A percentile compares a stretch with the other conserved stretches of the same genome.
These are phyloP conservation scores for Pseudachorutes palmiensis DNA, from an alignment of 1,140 invertebrate species.

Conservation along the genomic window DNA sequence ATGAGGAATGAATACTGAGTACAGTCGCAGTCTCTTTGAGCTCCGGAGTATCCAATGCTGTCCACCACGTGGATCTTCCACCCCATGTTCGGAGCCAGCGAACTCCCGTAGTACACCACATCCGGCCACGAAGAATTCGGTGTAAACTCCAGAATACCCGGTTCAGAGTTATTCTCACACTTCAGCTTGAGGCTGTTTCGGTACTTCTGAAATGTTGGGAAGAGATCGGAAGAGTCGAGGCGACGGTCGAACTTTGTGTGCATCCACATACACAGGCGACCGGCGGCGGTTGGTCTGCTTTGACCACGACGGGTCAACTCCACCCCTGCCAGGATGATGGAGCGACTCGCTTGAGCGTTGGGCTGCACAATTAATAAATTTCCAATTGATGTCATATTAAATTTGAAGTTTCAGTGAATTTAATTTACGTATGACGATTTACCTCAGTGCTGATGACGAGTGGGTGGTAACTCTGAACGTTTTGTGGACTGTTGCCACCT, in stretches of 20 bases:
- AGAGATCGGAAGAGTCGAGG: conserved; percentile 59
- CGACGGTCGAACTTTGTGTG: conserved; percentile 61
- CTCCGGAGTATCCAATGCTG: conserved; percentile 5
- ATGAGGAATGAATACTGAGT: neutral
- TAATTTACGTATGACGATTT: neutral
- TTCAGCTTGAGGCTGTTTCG: conserved; percentile 60
- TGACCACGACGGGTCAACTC: conserved; percentile 70
- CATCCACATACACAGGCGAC: conserved; percentile 64
- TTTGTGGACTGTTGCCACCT: conserved; percentile 84
- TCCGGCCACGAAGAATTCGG: conserved; percentile 88
- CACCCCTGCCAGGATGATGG: conserved; percentile 64
- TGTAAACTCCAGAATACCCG: conserved; percentile 66
- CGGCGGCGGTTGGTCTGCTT: conserved; percentile 67
- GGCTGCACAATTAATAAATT: conserved; percentile 9
- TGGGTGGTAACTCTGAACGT: conserved; percentile 78
- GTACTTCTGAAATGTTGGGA: conserved; percentile 69
- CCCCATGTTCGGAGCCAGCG: conserved; percentile 82
- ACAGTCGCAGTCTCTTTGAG: neutral
- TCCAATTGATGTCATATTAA: neutral
- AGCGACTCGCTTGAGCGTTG: conserved; percentile 3
- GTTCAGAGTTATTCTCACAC: conserved; percentile 61
- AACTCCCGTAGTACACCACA: conserved; percentile 86
- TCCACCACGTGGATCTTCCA: conserved; percentile 82
- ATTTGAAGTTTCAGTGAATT: neutral
- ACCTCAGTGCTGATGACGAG: conserved; percentile 78